Evolutionary conservation across 2,113 vertebrate species (phyloP).

Genomic region (Micronycteris hirsuta): DNA sequence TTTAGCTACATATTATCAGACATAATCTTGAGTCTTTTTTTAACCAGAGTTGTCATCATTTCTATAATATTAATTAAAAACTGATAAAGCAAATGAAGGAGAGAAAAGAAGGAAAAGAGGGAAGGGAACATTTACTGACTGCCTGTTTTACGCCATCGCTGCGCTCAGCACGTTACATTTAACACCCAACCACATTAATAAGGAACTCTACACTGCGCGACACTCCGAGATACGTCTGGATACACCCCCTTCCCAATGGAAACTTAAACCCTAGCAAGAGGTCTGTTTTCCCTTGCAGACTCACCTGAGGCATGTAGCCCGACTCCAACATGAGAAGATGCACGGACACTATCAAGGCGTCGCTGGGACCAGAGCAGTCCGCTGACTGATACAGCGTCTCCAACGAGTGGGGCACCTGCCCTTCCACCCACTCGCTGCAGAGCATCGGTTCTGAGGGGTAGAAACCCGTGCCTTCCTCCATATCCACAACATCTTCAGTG

Average conservation of each 20-base stretch:
- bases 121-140: neutral
- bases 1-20: neutral
- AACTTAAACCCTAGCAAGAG: neutral
- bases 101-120: neutral
- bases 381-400: constrained; percentile 87
- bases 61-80: neutral
- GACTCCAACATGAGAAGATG: constrained; percentile 95
- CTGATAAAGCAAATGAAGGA: neutral
- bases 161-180: neutral
- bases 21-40: neutral
- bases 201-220: neutral
- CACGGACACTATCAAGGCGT: constrained; percentile 86
- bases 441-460: constrained; percentile 90
- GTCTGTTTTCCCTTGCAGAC: neutral
- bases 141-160: neutral
- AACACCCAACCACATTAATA: neutral
- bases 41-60: neutral
- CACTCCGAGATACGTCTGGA: neutral
- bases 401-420: constrained; percentile 89
- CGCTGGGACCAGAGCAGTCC: constrained; percentile 75
- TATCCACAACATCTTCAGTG: constrained; percentile 64
- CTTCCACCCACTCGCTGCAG: constrained; percentile 88
- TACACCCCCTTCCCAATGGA: neutral
- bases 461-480: constrained; percentile 68
- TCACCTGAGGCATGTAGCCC: constrained; percentile 90